A percentile compares a stretch with the other conserved stretches of the same genome.
Conservation (phyloP, 2,888 invertebrate species). For the Hydrotaea diabolus region DNA sequence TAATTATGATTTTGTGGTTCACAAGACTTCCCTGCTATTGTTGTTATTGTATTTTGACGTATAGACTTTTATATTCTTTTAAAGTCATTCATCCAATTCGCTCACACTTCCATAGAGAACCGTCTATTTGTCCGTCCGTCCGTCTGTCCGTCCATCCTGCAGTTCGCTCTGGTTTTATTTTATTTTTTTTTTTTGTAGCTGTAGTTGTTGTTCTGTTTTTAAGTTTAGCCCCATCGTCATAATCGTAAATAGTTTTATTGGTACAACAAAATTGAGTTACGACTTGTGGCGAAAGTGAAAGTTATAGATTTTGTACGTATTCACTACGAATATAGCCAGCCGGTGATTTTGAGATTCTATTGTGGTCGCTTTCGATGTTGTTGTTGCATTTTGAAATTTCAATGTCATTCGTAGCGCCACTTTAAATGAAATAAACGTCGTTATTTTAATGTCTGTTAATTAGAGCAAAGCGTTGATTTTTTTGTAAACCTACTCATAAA, state of each 20-base stretch:
- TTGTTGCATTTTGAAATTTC: constrained; percentile 24
- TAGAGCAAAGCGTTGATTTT: neutral
- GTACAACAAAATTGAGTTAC: constrained; percentile 65
- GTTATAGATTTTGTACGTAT: constrained; percentile 67
- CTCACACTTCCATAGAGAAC: neutral
- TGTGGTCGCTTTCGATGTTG: neutral
- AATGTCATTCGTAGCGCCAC: constrained; percentile 43
- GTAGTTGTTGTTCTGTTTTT: constrained; percentile 4
- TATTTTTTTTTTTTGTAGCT: neutral
- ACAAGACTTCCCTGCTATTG: constrained; percentile 15
- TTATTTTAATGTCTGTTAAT: constrained; percentile 18
- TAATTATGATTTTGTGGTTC: constrained; percentile 62
- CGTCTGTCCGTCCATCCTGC: neutral
- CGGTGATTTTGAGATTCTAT: neutral
- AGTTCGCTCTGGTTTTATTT: too few relatives aligned
- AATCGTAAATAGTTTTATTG: constrained; percentile 70
- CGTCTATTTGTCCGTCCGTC: neutral
- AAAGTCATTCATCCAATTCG: constrained; percentile 16
- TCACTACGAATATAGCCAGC: neutral
- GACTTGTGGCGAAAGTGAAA: constrained; percentile 70
- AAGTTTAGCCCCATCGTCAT: constrained; percentile 56
- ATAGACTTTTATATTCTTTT: constrained; percentile 29
- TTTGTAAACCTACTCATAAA: neutral
- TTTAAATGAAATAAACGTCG: constrained; percentile 1
- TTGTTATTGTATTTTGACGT: constrained; percentile 23